Base-by-base conservation (phyloP, 1,140 invertebrate species). In the Littorina saxatilis region DNA sequence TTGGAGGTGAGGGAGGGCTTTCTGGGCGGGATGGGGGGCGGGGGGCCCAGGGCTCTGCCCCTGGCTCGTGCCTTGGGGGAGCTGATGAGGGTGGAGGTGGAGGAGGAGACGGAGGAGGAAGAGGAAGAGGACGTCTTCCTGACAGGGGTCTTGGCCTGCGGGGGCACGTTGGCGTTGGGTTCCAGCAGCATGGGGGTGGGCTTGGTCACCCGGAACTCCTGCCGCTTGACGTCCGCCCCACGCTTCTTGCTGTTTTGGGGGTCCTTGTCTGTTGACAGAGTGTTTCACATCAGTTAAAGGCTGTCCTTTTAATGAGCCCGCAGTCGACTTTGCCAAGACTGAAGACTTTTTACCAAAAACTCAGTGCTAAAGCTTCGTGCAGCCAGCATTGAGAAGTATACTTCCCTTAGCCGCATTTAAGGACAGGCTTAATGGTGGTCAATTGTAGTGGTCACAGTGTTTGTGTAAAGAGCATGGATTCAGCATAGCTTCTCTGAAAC, bases 161-260 rank as follows among this genome's bases (percentile, higher is more conserved):
- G 39, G 70, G n/a, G 4, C 23, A 39, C 27, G n/a, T 29, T n/a
- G 29, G 73, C 40, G 0, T 58, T 61, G 55, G 63, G 75, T 47
- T 88, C 87, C 23, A 87, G 73, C 29, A 87, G 81, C 20, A 82
- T 82, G 9, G 87, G 87, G 11, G 84, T 86, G 11, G 86, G 85
- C 50, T 85, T 86, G 27, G 84, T 87, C 20, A 88, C 85, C 37
- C 84, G 83, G 80, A 88, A 89, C 78, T 88, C 87, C 50, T 85
- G 84, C 9, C 80, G 82, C 27, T 86, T 85, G 1, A 40, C 76
- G 1, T 35, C 1, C 76, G 85, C 3, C 74, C n/a, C 37, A 2
- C 23, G n/a, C 70, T 52, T 52, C 23, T 39, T 27, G 40, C 7
- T 3, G 40, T 17, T 73, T 43, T 73, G 70, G 27, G 47, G 70